These are phyloP conservation scores for Eupithecia pulchellata DNA, from an alignment of 2,888 invertebrate species.

Conservation along the genomic window DNA sequence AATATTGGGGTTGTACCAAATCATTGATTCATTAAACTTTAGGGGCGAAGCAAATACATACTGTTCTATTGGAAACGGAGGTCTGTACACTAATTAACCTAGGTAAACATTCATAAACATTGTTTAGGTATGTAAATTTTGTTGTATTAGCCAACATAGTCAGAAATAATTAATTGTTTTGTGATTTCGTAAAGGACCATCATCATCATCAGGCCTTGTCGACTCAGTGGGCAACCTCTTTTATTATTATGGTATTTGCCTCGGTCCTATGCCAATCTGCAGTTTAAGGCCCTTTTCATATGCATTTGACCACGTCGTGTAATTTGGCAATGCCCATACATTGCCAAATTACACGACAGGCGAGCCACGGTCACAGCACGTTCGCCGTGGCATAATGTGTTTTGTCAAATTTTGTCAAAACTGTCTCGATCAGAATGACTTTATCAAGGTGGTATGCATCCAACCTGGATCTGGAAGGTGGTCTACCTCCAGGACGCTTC, in stretches of 20 bases:
- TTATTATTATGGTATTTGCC: neutral
- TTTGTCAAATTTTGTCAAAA: neutral
- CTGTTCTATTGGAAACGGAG: constrained; percentile 55
- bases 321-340: no score
- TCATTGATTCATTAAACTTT: constrained; percentile 80
- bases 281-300: no score
- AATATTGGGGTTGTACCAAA: constrained; percentile 65
- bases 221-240: neutral
- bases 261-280: no score
- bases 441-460: neutral
- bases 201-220: neutral
- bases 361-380: no score
- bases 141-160: constrained; percentile 48
- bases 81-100: constrained; percentile 75
- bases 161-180: constrained; percentile 44
- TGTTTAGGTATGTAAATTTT: constrained; percentile 44
- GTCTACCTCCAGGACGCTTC: no score
- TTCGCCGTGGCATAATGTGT: no score
- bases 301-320: no score
- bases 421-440: neutral
- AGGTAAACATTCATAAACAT: constrained; percentile 67
- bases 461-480: neutral
- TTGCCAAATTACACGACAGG: no score
- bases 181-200: constrained; percentile 34
- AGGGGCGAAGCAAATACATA: constrained; percentile 67